A percentile compares a stretch with the other conserved stretches of the same genome.
phyloP scores from a whole-genome alignment of 2,888 invertebrate species.

The Strigamia crassipes region DNA sequence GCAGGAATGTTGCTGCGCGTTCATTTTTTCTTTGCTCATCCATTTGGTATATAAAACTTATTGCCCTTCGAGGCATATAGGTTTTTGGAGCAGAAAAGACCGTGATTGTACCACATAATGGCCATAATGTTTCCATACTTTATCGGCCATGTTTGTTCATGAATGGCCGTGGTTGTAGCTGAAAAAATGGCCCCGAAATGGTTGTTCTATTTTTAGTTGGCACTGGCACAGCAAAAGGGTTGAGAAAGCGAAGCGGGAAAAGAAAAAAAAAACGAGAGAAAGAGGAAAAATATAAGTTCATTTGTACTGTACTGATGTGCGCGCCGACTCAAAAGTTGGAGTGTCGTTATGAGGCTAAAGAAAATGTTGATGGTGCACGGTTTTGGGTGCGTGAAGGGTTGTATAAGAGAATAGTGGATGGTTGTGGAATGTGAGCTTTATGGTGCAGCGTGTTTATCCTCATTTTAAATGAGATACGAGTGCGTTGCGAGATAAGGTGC shows the following conservation, averaged over 20 bases:
- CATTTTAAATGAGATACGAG: constrained; percentile 32
- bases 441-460: constrained; percentile 30
- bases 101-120: neutral
- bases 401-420: constrained; percentile 13
- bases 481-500: constrained; percentile 22
- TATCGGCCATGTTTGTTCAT: constrained; percentile 18
- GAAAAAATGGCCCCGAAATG: constrained; percentile 17
- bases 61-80: neutral
- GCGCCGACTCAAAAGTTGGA: neutral
- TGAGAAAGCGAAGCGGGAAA: neutral
- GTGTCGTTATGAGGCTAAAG: neutral
- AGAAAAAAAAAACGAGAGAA: neutral
- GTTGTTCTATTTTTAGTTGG: constrained; percentile 22
- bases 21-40: neutral
- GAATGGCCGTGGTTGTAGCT: constrained; percentile 4
- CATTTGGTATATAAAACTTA: neutral
- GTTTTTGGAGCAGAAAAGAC: neutral
- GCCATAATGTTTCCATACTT: neutral
- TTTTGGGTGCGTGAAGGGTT: neutral
- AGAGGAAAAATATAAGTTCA: neutral
- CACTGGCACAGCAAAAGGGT: neutral
- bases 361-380: neutral
- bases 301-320: neutral
- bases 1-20: neutral
- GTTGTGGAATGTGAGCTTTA: constrained; percentile 27